Conservation (phyloP, 2,113 vertebrate genomes). For the Casuarius casuarius region DNA sequence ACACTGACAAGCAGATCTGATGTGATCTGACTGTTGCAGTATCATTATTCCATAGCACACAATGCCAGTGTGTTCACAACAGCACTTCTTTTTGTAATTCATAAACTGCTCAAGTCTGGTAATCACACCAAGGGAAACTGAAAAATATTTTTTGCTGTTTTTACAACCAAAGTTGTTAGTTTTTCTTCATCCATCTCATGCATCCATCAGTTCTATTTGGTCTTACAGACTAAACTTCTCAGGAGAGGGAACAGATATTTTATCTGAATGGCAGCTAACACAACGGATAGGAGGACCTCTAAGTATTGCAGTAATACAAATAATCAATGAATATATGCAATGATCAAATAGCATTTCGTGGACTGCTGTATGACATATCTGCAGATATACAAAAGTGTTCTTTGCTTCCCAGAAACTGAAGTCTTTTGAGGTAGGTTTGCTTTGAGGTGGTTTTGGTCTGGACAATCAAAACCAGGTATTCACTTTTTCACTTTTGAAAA, state of each 20-base stretch:
- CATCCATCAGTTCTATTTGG: not conserved
- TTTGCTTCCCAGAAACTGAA: not conserved
- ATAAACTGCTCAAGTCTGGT: not conserved
- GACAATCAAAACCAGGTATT: constrained; percentile 19
- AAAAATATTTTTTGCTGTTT: not conserved
- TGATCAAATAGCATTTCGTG: not conserved
- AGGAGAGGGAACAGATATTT: not conserved
- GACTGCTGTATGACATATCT: not conserved
- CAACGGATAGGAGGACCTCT: not conserved
- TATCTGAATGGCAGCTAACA: not conserved
- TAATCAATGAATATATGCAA: not conserved
- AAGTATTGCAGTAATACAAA: not conserved
- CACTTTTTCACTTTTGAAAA: constrained; percentile 13
- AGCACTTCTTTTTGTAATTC: not conserved
- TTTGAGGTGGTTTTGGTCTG: constrained; percentile 13
- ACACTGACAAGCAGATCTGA: not conserved
- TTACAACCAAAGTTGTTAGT: not conserved
- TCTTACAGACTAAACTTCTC: not conserved
- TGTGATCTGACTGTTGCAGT: not conserved
- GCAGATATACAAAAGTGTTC: not conserved
- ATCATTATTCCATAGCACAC: constrained; percentile 3
- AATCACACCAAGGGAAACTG: not conserved
- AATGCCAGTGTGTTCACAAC: not conserved
- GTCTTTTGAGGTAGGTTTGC: constrained; percentile 7
- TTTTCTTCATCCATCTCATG: not conserved